Evolutionary conservation across 2,113 vertebrate genomes (phyloP).

Genomic region (pig (Sus scrofa)): T2T-Sscrofa CM000814.6:58946501-58947000

Average conservation of each 20-base stretch:
- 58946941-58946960: too few species aligned
- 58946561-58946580: not conserved
- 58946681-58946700: not conserved
- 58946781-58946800: not conserved
- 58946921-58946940: too few species aligned
- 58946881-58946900: too few species aligned
- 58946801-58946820: not conserved
- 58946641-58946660: not conserved
- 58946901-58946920: too few species aligned
- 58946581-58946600: not conserved
- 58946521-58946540: not conserved
- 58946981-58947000: too few species aligned
- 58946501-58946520: accelerated
- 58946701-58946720: not conserved
- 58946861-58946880: too few species aligned
- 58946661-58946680: not conserved
- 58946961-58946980: too few species aligned
- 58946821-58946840: not conserved
- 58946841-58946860: not conserved
- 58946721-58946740: not conserved
- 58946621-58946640: not conserved
- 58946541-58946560: not conserved
- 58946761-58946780: too few species aligned
- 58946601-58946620: not conserved
- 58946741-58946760: not conserved